Base-by-base conservation (phyloP, 2,113 vertebrate genomes). In the Barbus barbus region DNA sequence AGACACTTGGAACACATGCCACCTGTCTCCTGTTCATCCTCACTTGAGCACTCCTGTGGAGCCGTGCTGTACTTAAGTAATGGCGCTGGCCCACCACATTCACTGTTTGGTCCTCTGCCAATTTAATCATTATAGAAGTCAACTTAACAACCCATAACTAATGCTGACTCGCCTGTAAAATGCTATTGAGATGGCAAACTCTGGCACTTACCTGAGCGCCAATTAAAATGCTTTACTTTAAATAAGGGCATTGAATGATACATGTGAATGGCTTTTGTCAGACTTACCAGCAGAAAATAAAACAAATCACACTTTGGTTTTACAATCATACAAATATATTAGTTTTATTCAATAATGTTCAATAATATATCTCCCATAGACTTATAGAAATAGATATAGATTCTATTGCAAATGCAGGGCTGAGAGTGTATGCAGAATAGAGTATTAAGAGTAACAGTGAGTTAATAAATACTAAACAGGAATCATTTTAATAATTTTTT, bases 271-370 rank as follows among this genome's bases (percentile, higher is more conserved):
- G 67, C 9, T n/a, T 36, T 38, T 11, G 1, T 71, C 67, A 44
- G 28, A 79, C 83, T 58, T 67, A 85, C 56, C 86, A 20, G 28
- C n/a, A 85, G 44, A 31, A 86, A 89, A 60, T 38, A 84, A 85
- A 48, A 75, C 82, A 87, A 77, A 89, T 89, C 82, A 87, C 48
- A 11, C 3, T 76, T 71, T 51, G 31, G 65, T 81, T 87, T 88
- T 95, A 95, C 92, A 95, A 95, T 95, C 93, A 95, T 95, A 95
- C 93, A 95, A 95, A 95, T 95, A 95, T 95, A 95, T 95, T 94
- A 92, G 93, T 94, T 95, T 95, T 94, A 95, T 94, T 95, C 92
- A 95, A 93, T 94, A 92, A 92, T 94, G 94, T 94, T 89, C 92
- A 94, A 94, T 94, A 93, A 92, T 94, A 93, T 65, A 90, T 93